Evolutionary conservation across 2,888 invertebrate genomes (phyloP).

Genomic region (Agriotes lineatus): DNA sequence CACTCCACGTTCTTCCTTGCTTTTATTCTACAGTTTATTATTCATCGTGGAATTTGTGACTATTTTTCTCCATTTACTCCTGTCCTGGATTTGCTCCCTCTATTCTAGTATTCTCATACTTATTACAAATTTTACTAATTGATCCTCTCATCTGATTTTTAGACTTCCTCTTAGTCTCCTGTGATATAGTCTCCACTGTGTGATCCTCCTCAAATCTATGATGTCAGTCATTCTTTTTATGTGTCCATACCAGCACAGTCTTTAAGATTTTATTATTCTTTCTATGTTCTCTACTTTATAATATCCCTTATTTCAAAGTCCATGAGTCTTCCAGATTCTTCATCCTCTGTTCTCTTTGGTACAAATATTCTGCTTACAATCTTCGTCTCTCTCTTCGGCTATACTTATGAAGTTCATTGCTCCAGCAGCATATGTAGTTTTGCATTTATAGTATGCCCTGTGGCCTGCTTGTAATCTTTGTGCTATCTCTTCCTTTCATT

Average conservation of each 20-base stretch:
- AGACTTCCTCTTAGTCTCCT: not conserved
- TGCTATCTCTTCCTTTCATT: no score
- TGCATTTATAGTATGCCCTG: not conserved
- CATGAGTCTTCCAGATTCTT: not conserved
- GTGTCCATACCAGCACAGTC: not conserved
- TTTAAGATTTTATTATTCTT: not conserved
- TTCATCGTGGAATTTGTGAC: not conserved
- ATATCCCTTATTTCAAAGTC: not conserved
- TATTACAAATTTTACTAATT: no score
- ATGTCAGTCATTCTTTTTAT: not conserved
- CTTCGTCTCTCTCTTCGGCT: not conserved
- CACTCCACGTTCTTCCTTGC: not conserved
- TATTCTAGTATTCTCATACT: not conserved
- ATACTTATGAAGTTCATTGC: not conserved
- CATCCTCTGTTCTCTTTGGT: not conserved
- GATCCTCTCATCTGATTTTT: not conserved
- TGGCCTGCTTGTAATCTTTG: no score
- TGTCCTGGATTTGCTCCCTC: not conserved
- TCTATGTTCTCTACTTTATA: not conserved
- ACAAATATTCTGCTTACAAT: not conserved
- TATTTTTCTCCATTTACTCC: constrained; percentile 1
- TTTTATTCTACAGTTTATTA: not conserved
- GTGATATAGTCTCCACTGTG: no score
- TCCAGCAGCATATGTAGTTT: not conserved
- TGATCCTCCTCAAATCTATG: no score